Percentiles rank a stretch among this genome's conserved stretches.
phyloP scores from a whole-genome alignment of 2,797 vertebrate genomes.

The Alauda arvensis region DNA sequence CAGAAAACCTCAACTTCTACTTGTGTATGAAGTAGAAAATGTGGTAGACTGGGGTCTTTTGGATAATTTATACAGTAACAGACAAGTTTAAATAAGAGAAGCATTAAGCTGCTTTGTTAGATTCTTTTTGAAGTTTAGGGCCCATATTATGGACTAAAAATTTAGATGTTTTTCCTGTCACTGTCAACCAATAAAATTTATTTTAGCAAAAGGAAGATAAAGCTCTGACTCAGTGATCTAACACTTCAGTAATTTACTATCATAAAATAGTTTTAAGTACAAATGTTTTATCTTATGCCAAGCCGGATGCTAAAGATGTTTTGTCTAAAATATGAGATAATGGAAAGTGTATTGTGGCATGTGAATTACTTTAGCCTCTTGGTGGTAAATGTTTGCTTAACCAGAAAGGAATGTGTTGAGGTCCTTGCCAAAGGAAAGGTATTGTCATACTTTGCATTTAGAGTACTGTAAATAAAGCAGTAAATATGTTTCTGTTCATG shows the following conservation, averaged over 20 bases:
- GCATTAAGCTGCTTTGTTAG: background rate
- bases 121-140: background rate
- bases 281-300: constrained; percentile 61
- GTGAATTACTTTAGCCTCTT: constrained; percentile 62
- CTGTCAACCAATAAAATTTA: constrained; percentile 47
- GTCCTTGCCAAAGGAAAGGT: constrained; percentile 50
- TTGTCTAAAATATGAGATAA: constrained; percentile 70
- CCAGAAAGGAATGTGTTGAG: constrained; percentile 58
- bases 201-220: constrained; percentile 45
- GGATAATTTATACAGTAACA: background rate
- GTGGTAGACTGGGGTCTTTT: background rate
- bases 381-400: constrained; percentile 67
- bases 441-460: constrained; percentile 47
- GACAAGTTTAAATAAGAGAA: background rate
- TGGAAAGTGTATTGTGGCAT: constrained; percentile 67
- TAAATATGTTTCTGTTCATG: constrained; percentile 52
- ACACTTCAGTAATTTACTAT: constrained; percentile 65
- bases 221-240: constrained; percentile 54
- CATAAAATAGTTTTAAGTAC: constrained; percentile 58
- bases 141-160: background rate
- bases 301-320: constrained; percentile 57
- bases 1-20: background rate
- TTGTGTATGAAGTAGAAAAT: background rate
- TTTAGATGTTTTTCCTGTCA: constrained; percentile 29
- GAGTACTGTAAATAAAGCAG: constrained; percentile 58